These are phyloP conservation scores for Chaitophorus viminalis DNA, from an alignment of 2,888 invertebrate genomes.

Conservation along the genomic window DNA sequence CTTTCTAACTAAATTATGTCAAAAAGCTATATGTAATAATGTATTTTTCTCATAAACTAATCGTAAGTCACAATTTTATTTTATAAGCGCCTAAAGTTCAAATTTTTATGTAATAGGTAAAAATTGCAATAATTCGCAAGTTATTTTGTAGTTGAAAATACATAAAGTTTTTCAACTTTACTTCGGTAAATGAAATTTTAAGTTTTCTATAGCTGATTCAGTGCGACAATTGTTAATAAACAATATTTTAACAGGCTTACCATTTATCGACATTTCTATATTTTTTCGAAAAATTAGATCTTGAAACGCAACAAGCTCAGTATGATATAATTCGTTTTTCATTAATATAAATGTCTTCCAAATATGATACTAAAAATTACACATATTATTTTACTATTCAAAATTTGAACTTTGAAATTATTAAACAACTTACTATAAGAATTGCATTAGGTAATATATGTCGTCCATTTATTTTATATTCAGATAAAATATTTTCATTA, in stretches of 20 bases:
- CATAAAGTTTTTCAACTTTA: no score
- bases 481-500: constrained; percentile 17
- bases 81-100: no score
- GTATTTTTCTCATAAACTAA: no score
- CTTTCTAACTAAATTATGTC: no score
- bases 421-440: constrained; percentile 19
- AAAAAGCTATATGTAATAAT: no score
- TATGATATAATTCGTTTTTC: constrained; percentile 9
- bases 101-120: no score
- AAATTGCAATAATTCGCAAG: no score
- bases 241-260: not conserved
- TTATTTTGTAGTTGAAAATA: no score
- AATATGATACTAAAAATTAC: not conserved
- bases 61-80: no score
- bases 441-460: constrained; percentile 19
- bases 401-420: not conserved
- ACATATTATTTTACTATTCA: not conserved
- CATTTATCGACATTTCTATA: not conserved
- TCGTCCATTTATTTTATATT: constrained; percentile 43
- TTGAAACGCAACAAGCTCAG: constrained; percentile 13
- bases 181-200: no score
- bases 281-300: constrained; percentile 1
- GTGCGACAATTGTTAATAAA: not conserved
- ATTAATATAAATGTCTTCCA: constrained; percentile 37
- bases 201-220: no score